Evolutionary conservation across 2,113 vertebrate genomes (phyloP), one percentile per base, ranked within the genome.

Genomic region (Dermatemys mawii): DNA sequence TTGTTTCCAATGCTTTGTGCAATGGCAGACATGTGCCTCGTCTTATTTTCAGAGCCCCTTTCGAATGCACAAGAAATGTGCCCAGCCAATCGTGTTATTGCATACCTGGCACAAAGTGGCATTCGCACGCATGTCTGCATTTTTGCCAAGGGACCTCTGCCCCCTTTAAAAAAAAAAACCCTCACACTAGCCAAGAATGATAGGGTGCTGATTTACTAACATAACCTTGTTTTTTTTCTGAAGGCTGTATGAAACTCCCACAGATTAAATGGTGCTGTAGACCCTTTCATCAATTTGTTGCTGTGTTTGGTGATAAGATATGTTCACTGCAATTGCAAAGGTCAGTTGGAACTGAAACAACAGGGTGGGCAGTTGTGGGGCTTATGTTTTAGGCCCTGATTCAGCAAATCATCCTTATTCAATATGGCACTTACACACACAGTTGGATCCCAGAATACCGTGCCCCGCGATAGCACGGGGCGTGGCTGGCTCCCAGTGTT

Each of bases 81-180:
- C 35, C 46, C 3, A 46, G 84, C 21, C 3, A 41, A 44, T 48
- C 4, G 1, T 27, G 13, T 26, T 73, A 7, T 38, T 80, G 48
- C 0, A 4, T n/a, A 4, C 46, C 11, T 3, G 5, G 35, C 13
- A 89, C 27, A 29, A 44, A 3, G 3, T 4, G 46, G 22, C 84
- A 84, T 46, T 26, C 0, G 2, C 9, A 76, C 16, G 1, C 7
- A 1, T 32, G 11, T 13, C 1, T 1, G 22, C 48, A 73, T 41
- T 88, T 73, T 27, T 35, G 60, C 5, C 17, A 5, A 41, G 5
- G 16, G 48, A 19, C 35, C 22, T 60, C 32, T 46, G 11, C 51
- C 13, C 7, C 9, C 35, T 49, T 60, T 46, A 10, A 32, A 21
- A 5, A 29, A 44, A 24, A 24, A 57, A n/a, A n/a, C 7, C 9